Evolutionary conservation across 2,888 invertebrate species (phyloP), one percentile per base, ranked within the genome.

Genomic region (Ophonus ardosiacus): DNA sequence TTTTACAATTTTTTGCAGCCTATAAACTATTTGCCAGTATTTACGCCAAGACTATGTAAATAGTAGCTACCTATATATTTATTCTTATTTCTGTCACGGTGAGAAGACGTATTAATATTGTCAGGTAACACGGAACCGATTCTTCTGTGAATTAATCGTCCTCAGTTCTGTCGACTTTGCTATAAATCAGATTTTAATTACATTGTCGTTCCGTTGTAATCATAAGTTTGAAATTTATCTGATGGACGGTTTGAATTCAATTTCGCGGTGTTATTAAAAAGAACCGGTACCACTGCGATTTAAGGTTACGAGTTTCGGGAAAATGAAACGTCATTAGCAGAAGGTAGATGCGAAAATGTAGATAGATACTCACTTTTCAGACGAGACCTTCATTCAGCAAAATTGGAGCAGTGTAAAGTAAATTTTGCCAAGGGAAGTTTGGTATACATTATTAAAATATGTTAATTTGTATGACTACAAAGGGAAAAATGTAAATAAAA

Each of bases 171-270:
- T 78, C 78, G 78, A 78, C 78, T 78, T 31, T 31, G 24, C 78
- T 78, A 80, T 80, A 80, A 80, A 80, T 80, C 80, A 80, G 61
- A 80, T 61, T 80, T 80, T 80, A 80, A 80, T 80, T 80, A 80
- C 80, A 61, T 80, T 80, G 80, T 59, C 80, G 40, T 80, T 40
- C 18, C 61, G 21, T 15, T 61, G 40, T 80, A 61, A 80, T 80
- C 80, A 80, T 61, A 80, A 61, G 40, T 80, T 80, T 21, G 40
- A 38, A 61, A 80, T 78, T 78, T 57, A 57, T 56, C 57, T 78
- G 56, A 78, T 78, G 57, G 57, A 57, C 57, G 78, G 15, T 7
- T 31, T 56, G 78, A 57, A 78, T 57, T 78, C 57, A 78, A 78
- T 57, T 78, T 57, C 15, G 78, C 18, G 57, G 78, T 78, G 24